Base-by-base conservation (phyloP, 2,888 invertebrate species). In the Philaethria dido region DNA sequence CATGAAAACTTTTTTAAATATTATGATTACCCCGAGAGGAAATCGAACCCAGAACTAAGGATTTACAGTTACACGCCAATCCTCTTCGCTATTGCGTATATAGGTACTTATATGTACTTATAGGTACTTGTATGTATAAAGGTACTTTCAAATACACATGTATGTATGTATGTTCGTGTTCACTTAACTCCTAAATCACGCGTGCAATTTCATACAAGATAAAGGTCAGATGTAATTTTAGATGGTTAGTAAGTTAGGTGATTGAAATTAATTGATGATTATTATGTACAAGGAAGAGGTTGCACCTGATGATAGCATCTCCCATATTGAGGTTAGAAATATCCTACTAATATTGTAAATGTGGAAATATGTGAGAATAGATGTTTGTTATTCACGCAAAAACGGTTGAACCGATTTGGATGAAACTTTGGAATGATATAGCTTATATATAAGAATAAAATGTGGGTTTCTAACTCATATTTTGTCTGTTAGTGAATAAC, bases 221-320 rank as follows among this genome's bases (percentile, higher is more conserved):
- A 62, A 57, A 64, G 33, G 61, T 64, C 61, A 55, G 61, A 68
- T 64, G 64, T 60, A 68, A 65, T 57, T 48, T 60, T 45, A 64
- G 65, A 65, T 68, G 65, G 55, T 54, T 57, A 68, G 62, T 65
- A 57, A 42, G 57, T 57, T 57, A 25, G 57, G 39, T 57, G 39
- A 60, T 63, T 62, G 48, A 66, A 68, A 67, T 70, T 72, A 72
- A 72, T 72, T 68, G 71, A 64, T 66, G 66, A 66, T 64, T 66
- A 68, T 60, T 70, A 60, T 39, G 50, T 68, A 72, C 72, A 72
- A 20, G 72, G 48, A 70, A 72, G 55, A 63, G 72, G 72, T 66
- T 64, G 72, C 64, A 66, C 70, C 64, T 55, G 60, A 29, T 60
- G 60, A 60, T 60, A 60, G 16, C 44, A 60, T 60, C 60, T 18